Evolutionary conservation across 2,113 vertebrate genomes (phyloP).

Genomic region (Aix galericulata): DNA sequence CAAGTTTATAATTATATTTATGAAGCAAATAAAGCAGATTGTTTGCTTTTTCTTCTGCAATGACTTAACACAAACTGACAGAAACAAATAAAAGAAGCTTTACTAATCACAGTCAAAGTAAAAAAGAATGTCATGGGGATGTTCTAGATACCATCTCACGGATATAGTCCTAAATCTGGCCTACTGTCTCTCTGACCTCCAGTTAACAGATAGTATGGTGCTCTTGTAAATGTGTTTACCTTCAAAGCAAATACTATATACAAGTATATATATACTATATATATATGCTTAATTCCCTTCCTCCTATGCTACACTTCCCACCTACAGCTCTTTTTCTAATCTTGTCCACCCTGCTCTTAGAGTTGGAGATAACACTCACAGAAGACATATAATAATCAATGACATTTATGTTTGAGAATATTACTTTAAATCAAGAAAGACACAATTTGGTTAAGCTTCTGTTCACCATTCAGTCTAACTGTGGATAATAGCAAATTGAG

Average conservation of each 20-base stretch:
- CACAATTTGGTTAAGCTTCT: background rate
- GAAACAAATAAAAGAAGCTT: constrained; percentile 66
- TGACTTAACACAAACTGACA: constrained; percentile 43
- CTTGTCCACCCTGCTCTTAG: background rate
- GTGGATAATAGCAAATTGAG: background rate
- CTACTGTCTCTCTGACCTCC: background rate
- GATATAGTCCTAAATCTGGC: background rate
- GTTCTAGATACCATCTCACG: background rate
- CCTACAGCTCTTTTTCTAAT: background rate
- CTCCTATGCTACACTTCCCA: background rate
- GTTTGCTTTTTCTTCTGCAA: constrained; percentile 53
- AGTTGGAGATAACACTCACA: background rate
- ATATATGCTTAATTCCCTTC: background rate
- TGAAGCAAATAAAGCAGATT: constrained; percentile 71
- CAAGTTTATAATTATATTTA: constrained; percentile 69
- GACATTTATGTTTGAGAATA: background rate
- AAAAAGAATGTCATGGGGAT: background rate
- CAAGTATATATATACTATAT: no score
- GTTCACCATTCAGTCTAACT: background rate
- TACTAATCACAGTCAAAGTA: background rate
- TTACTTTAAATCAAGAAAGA: background rate
- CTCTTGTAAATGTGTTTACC: background rate
- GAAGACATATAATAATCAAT: background rate
- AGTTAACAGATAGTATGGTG: background rate
- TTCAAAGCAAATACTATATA: background rate